A percentile compares a stretch with the other conserved stretches of the same genome.
These are phyloP conservation scores for Apamea crenata DNA, from an alignment of 2,888 invertebrate genomes.

Conservation along the genomic window DNA sequence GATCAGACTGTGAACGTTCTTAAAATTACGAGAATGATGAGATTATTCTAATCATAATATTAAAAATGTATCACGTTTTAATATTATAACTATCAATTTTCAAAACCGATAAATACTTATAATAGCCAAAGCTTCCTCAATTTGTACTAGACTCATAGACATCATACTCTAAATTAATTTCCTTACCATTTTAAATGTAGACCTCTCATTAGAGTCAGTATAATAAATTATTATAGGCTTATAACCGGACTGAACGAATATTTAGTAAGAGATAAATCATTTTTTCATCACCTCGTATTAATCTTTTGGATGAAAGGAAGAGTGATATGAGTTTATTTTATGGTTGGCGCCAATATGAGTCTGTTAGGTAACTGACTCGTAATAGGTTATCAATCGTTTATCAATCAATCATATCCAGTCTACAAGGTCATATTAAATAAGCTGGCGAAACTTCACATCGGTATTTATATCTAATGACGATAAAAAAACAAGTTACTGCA, in stretches of 20 bases:
- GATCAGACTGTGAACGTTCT: too few species aligned
- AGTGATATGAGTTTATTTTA: slow-evolving; percentile 16
- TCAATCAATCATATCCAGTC: not conserved
- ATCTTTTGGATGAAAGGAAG: slow-evolving; percentile 37
- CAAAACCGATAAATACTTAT: slow-evolving; percentile 27
- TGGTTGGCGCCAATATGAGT: slow-evolving; percentile 7
- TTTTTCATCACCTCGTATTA: slow-evolving; percentile 41
- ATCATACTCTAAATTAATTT: slow-evolving; percentile 56
- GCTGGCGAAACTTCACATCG: not conserved
- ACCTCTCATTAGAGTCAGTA: slow-evolving; percentile 35
- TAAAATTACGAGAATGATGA: too few species aligned
- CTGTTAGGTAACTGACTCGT: slow-evolving; percentile 2
- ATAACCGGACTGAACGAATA: slow-evolving; percentile 39
- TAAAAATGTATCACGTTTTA: slow-evolving; percentile 29
- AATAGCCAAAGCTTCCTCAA: slow-evolving; percentile 40
- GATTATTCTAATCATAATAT: slow-evolving; percentile 12
- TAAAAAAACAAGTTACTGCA: not conserved
- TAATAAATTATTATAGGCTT: slow-evolving; percentile 51
- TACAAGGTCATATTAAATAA: not conserved
- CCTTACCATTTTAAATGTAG: slow-evolving; percentile 35
- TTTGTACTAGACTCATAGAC: slow-evolving; percentile 24
- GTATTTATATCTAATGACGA: not conserved
- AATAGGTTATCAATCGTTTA: not conserved
- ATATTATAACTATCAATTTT: slow-evolving; percentile 32
- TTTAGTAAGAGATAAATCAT: slow-evolving; percentile 51